Conservation (phyloP, 2,797 vertebrate genomes). For the Garrulus glandarius region DNA sequence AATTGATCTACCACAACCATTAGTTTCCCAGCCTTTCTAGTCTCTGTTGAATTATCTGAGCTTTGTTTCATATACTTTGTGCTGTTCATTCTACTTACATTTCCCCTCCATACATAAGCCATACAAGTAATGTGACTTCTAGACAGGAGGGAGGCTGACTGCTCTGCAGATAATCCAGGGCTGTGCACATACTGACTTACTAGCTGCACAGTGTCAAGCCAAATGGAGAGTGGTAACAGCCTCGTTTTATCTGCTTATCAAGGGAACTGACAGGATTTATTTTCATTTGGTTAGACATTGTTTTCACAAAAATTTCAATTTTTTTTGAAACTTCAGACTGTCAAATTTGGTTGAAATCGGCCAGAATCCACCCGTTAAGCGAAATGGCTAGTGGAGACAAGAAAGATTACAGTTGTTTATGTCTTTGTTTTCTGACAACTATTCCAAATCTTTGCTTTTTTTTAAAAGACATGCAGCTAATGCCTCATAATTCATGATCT, state of each 20-base stretch:
- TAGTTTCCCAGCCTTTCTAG: not conserved
- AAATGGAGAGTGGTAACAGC: not conserved
- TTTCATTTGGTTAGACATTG: not conserved
- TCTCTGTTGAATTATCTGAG: not conserved
- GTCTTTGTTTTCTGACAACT: not conserved
- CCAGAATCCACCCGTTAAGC: not conserved
- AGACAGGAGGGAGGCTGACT: not conserved
- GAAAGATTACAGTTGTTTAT: not conserved
- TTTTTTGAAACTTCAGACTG: not conserved
- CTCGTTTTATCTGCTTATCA: not conserved
- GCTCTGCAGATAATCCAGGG: not conserved
- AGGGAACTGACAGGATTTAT: not conserved
- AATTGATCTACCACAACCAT: not conserved
- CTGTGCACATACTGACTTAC: not conserved
- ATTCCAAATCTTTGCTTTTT: not conserved
- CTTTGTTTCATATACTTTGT: not conserved
- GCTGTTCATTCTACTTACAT: not conserved
- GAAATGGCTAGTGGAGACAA: not conserved
- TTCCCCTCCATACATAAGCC: not conserved
- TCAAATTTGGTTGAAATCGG: not conserved
- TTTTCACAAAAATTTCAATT: not conserved
- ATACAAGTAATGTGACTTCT: not conserved
- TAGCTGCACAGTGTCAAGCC: not conserved
- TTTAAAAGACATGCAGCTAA: not conserved
- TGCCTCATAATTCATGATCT: not conserved